phyloP scores from a whole-genome alignment of 1,140 invertebrate species.

The Halictus rubicundus region DNA sequence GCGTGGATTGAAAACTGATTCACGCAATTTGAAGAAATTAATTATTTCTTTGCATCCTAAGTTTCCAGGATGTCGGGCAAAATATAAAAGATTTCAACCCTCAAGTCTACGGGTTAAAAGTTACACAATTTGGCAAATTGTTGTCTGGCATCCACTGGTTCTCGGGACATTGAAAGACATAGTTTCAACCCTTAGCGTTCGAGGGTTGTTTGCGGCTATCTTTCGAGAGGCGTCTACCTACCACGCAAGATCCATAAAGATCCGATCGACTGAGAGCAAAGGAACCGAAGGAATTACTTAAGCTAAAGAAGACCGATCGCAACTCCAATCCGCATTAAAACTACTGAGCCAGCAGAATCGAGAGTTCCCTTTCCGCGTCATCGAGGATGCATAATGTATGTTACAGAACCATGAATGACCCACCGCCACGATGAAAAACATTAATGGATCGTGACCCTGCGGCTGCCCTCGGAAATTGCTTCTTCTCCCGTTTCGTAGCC shows the following conservation, averaged over 20 bases:
- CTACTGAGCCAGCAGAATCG: conserved; percentile 34
- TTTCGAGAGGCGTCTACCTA: no score
- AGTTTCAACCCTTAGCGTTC: no score
- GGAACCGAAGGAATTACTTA: neutral
- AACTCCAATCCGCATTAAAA: conserved; percentile 30
- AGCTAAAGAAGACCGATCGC: neutral
- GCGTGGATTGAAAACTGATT: no score
- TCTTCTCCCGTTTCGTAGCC: neutral
- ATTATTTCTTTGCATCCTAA: no score
- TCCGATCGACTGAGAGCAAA: neutral
- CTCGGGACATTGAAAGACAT: no score
- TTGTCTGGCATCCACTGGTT: no score
- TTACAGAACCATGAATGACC: conserved; percentile 11
- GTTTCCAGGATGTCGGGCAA: no score
- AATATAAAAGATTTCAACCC: no score
- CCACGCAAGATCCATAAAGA: neutral
- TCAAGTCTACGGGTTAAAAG: no score
- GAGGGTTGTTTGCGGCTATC: no score
- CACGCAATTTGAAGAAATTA: no score
- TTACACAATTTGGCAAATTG: no score
- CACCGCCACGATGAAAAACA: conserved; percentile 16
- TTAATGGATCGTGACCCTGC: conserved; percentile 38
- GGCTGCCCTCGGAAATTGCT: neutral
- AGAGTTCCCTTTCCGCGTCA: conserved; percentile 7
- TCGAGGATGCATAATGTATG: neutral